Evolutionary conservation across 2,797 vertebrate species (phyloP).

Genomic region (Ficedula albicollis): DNA sequence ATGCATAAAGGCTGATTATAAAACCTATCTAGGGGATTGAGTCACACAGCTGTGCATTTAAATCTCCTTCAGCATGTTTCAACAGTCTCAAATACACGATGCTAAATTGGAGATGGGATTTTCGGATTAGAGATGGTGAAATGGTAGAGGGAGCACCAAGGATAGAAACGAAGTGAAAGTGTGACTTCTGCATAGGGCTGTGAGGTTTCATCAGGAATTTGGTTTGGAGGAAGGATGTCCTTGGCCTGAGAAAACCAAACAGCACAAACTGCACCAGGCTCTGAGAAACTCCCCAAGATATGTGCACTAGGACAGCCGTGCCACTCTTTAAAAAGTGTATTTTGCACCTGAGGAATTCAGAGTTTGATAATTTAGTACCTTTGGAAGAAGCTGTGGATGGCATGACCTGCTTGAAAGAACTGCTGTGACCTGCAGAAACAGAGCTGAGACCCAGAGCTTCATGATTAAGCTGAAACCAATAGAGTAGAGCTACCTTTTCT

Average conservation of each 20-base stretch:
- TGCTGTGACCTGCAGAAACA: not conserved
- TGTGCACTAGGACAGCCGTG: not conserved
- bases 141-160: not conserved
- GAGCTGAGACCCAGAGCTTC: not conserved
- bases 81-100: not conserved
- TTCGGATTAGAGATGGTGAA: not conserved
- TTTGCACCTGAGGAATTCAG: not conserved
- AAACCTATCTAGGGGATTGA: slow-evolving; percentile 15
- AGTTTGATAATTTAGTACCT: not conserved
- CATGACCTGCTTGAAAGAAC: not conserved
- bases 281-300: not conserved
- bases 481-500: not conserved
- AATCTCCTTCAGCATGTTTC: slow-evolving; percentile 12
- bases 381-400: not conserved
- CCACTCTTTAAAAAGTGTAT: rapidly evolving
- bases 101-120: not conserved
- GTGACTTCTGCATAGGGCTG: not conserved
- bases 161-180: not conserved
- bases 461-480: not conserved
- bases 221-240: not conserved
- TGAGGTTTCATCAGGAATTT: not conserved
- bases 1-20: slow-evolving; percentile 19
- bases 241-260: not conserved
- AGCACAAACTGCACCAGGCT: not conserved
- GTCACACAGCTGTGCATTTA: slow-evolving; percentile 28